Evolutionary conservation across 1,140 invertebrate species (phyloP).

Genomic region (Camponotus pennsylvanicus): DNA sequence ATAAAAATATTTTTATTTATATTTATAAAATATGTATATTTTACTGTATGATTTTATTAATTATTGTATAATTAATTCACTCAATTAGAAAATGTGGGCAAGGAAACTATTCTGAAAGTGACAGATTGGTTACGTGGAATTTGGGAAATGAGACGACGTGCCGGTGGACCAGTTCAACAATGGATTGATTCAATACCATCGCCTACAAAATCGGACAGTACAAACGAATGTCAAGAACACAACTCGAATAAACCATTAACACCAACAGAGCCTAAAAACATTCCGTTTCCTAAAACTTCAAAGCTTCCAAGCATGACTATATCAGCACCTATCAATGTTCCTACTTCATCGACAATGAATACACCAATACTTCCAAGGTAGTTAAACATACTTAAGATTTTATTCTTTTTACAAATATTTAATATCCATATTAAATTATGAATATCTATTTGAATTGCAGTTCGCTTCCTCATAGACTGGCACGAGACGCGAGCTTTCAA

Average conservation of each 20-base stretch:
- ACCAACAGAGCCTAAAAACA: conserved; percentile 68
- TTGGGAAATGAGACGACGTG: conserved; percentile 84
- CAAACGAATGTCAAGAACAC: conserved; percentile 46
- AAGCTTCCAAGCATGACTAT: conserved; percentile 81
- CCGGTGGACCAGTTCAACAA: conserved; percentile 83
- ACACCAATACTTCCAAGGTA: conserved; percentile 78
- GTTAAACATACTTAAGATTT: neutral
- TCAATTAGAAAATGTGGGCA: conserved; percentile 80
- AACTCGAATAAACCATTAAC: neutral
- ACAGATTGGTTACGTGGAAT: conserved; percentile 82
- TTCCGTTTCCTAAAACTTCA: conserved; percentile 59
- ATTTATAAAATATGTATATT: no score
- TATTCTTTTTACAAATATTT: no score
- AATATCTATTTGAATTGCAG: conserved; percentile 48
- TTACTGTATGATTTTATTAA: neutral
- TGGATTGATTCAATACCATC: conserved; percentile 85
- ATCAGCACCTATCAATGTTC: conserved; percentile 80
- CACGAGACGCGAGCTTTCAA: conserved; percentile 88
- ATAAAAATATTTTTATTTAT: neutral
- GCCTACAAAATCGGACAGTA: conserved; percentile 69
- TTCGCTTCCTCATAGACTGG: conserved; percentile 77
- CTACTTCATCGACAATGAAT: conserved; percentile 78
- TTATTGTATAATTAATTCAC: neutral
- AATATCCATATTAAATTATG: conserved; percentile 4
- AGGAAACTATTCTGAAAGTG: conserved; percentile 81